Percentiles rank a stretch among this genome's conserved stretches.
Conservation (phyloP, 2,888 invertebrate genomes). For the Nephrocerus scutellatus region DNA sequence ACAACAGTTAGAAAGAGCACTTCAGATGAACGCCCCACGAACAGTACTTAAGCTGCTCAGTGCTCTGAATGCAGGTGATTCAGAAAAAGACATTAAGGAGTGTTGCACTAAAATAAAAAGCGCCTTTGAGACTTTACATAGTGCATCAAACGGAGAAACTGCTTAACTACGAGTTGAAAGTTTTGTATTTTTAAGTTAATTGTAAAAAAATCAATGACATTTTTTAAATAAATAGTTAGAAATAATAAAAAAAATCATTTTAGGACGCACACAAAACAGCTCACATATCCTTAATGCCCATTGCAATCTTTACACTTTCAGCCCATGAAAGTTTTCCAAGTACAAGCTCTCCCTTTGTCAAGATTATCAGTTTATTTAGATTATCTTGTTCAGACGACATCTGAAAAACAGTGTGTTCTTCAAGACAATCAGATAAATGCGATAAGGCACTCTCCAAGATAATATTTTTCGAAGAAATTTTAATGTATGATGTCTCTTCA, state of each 20-base stretch:
- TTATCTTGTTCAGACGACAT: conserved; percentile 28
- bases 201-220: conserved; percentile 6
- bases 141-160: conserved; percentile 9
- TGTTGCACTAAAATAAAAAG: conserved; percentile 28
- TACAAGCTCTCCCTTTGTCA: conserved; percentile 31
- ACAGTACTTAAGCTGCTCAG: conserved; percentile 25
- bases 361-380: conserved; percentile 29
- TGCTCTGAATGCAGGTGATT: conserved; percentile 24
- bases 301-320: conserved; percentile 31
- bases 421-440: conserved; percentile 33
- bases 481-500: conserved; percentile 35
- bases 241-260: neutral
- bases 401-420: conserved; percentile 30
- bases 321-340: conserved; percentile 45
- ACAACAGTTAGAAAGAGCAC: conserved; percentile 21
- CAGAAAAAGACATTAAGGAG: conserved; percentile 27
- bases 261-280: neutral
- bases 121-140: conserved; percentile 18
- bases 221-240: neutral
- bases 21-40: conserved; percentile 22
- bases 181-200: conserved; percentile 7
- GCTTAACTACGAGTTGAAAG: neutral
- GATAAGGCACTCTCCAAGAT: conserved; percentile 30
- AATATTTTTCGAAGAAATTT: conserved; percentile 32
- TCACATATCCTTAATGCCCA: conserved; percentile 18